Conservation (phyloP, 1,140 invertebrate species). For the Dendrolimus kikuchii region DNA sequence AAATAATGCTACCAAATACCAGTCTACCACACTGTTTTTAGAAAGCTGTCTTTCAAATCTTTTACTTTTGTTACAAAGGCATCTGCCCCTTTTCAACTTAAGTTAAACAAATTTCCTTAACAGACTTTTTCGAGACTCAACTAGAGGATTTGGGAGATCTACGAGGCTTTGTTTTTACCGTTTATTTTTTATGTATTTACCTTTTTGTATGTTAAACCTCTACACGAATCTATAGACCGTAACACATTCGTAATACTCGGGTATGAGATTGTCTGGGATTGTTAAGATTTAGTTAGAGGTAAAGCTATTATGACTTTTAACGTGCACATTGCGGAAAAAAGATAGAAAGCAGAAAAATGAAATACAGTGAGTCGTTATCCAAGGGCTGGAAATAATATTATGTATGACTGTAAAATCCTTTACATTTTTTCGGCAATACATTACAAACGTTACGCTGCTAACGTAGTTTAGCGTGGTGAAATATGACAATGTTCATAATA, state of each 20-base stretch:
- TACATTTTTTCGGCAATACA: conserved; percentile 1
- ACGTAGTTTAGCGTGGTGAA: conserved; percentile 15
- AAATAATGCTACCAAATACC: conserved; percentile 40
- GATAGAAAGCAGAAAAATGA: neutral
- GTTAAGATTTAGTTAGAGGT: neutral
- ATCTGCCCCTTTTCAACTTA: conserved; percentile 48
- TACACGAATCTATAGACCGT: conserved; percentile 1
- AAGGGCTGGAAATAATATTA: neutral
- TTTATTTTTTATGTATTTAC: conserved; percentile 33
- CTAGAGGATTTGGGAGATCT: conserved; percentile 48
- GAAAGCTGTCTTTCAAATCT: conserved; percentile 35
- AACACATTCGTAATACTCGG: neutral
- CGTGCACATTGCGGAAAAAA: too few species aligned
- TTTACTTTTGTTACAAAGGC: conserved; percentile 37
- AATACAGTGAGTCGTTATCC: neutral
- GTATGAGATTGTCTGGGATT: neutral
- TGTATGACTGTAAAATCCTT: neutral
- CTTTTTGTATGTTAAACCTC: conserved; percentile 6
- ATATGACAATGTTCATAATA: conserved; percentile 29
- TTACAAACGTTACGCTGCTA: neutral
- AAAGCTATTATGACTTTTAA: too few species aligned
- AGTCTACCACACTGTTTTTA: conserved; percentile 35
- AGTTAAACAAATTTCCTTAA: conserved; percentile 59
- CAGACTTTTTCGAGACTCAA: conserved; percentile 48
- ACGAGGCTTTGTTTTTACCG: conserved; percentile 45